Evolutionary conservation across 2,888 invertebrate genomes (phyloP).

Genomic region (Eutolmus rufibarbis): DNA sequence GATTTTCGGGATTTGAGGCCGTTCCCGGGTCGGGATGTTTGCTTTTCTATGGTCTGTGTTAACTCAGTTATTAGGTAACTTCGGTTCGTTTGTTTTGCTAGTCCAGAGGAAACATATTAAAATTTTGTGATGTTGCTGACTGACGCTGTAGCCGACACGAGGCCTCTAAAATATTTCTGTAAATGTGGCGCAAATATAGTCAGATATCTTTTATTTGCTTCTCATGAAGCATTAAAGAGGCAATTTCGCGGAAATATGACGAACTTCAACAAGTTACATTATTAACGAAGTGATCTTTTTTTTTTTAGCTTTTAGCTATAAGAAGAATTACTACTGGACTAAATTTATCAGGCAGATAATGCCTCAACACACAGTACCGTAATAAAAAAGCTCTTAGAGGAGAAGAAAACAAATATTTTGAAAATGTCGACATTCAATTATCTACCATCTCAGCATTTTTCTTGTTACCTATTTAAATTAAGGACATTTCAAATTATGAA

Average conservation of each 20-base stretch:
- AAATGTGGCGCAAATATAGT: neutral
- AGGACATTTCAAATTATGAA: too few relatives aligned
- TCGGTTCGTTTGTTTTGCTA: neutral
- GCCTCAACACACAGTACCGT: too few relatives aligned
- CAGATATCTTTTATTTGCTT: neutral
- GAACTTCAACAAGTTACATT: neutral
- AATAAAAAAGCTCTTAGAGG: too few relatives aligned
- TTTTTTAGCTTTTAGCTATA: neutral
- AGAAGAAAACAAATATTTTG: too few relatives aligned
- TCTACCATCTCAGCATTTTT: too few relatives aligned
- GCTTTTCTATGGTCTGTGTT: conserved; percentile 16
- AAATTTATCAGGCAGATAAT: too few relatives aligned
- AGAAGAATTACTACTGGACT: too few relatives aligned
- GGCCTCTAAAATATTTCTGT: neutral
- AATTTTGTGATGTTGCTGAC: neutral
- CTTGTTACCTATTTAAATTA: too few relatives aligned
- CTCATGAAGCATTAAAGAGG: neutral
- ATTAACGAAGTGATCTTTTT: neutral
- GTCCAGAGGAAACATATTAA: neutral
- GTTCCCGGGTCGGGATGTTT: conserved; percentile 10
- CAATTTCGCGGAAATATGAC: neutral
- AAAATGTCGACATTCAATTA: too few relatives aligned
- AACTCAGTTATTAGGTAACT: conserved; percentile 28
- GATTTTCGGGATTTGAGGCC: conserved; percentile 9
- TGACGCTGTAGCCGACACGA: neutral